Conservation (phyloP, 2,113 vertebrate genomes). For the Ia io region DNA sequence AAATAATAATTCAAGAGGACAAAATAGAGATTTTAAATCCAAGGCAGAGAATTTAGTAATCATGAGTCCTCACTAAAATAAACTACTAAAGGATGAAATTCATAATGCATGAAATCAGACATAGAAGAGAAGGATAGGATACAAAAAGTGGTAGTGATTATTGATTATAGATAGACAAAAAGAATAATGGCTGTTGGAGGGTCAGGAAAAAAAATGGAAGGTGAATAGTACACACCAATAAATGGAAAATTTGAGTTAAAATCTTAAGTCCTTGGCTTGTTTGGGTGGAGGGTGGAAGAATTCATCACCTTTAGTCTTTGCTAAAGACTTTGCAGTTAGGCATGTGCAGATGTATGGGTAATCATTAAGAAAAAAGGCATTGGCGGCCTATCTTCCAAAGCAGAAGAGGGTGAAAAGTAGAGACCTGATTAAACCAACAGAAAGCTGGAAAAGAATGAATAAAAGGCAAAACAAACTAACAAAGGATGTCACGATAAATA, state of each 20-base stretch:
- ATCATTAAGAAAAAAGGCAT: not conserved
- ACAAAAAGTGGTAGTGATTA: not conserved
- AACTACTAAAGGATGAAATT: not conserved
- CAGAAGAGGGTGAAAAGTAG: not conserved
- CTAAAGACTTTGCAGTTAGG: too few relatives aligned
- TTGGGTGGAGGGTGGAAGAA: not conserved
- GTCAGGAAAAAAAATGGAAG: not conserved
- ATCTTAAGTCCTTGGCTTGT: not conserved
- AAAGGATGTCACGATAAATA: not conserved
- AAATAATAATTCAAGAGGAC: not conserved
- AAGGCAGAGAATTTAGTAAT: not conserved
- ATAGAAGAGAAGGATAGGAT: not conserved
- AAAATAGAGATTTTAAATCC: not conserved
- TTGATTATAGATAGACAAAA: not conserved
- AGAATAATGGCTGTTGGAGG: not conserved
- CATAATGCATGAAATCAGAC: not conserved
- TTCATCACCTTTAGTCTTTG: not conserved
- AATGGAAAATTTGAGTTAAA: not conserved
- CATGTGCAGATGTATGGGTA: not conserved
- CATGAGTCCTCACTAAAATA: not conserved
- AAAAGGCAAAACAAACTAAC: not conserved
- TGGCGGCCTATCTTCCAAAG: not conserved
- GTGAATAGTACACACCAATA: too few relatives aligned
- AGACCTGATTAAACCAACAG: not conserved
- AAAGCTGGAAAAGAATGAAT: not conserved